A percentile compares a stretch with the other conserved stretches of the same genome.
phyloP scores from a whole-genome alignment of 2,888 invertebrate species.

The Troides oblongomaculatus region DNA sequence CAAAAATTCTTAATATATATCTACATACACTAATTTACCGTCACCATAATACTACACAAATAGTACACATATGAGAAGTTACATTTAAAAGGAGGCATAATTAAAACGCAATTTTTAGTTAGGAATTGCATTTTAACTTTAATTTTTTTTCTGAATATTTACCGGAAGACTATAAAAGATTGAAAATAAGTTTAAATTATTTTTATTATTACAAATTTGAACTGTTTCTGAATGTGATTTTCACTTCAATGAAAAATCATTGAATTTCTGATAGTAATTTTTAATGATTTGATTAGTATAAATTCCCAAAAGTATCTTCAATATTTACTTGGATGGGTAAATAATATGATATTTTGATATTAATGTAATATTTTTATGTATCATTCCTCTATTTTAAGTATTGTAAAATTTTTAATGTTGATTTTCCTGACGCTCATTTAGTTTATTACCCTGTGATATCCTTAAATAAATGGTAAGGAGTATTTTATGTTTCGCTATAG shows the following conservation, averaged over 20 bases:
- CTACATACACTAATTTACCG: neutral
- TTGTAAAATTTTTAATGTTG: neutral
- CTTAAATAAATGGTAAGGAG: constrained; percentile 50
- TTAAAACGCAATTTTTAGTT: neutral
- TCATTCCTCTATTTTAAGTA: neutral
- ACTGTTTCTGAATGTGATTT: neutral
- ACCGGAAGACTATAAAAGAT: neutral
- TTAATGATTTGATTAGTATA: neutral
- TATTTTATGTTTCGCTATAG: neutral
- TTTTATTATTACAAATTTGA: neutral
- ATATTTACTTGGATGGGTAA: neutral
- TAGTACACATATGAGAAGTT: neutral
- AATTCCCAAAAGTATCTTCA: neutral
- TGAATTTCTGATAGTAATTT: neutral
- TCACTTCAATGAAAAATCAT: neutral
- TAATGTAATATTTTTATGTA: neutral
- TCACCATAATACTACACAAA: neutral
- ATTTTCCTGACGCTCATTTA: constrained; percentile 1
- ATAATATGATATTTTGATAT: neutral
- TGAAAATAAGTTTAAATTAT: too few relatives aligned
- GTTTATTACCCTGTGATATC: constrained; percentile 64
- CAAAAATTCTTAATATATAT: neutral
- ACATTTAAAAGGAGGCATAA: neutral
- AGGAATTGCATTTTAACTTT: neutral
- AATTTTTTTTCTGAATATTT: neutral